Base-by-base conservation (phyloP, 2,113 vertebrate species). In the Psettodes erumei region DNA sequence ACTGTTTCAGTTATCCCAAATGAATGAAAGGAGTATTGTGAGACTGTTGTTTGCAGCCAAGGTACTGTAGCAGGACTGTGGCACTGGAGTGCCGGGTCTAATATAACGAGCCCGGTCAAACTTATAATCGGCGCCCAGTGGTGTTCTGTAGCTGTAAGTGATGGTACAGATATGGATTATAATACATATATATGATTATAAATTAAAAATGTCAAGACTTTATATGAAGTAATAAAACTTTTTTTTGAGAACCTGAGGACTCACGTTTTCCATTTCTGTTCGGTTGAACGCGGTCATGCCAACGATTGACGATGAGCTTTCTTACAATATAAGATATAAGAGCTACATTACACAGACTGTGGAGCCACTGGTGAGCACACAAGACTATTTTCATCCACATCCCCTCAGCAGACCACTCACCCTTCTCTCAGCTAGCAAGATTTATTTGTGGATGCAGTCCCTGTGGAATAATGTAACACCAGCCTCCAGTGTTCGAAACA, bases 211-310 rank as follows among this genome's bases (percentile, higher is more conserved):
- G 79, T 89, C 76, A 76, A 85, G 88, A 32, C 45, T 93, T 92
- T 92, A 63, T 92, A 92, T 79, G 58, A 84, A 32, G 40, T 63
- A 90, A 92, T 91, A 94, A 95, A 93, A 43, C 42, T 32, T 72
- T 85, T 75, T 77, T 77, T 76, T 27, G 12, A 74, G 10, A 80
- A 81, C n/a, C 8, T 33, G 13, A 45, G 12, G 21, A 18, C 19
- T 51, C 15, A 38, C 18, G 1, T 45, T 48, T 32, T 25, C 0
- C 9, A 0, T 13, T 66, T 45, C 7, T 69, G 42, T 40, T n/a
- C n/a, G 4, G n/a, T 13, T 47, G 1, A 13, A 9, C 42, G 21
- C 8, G n/a, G 7, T 2, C n/a, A 18, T 5, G 12, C 15, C 10
- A 19, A 2, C 28, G 40, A 28, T 75, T 16, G n/a, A 8, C 28